Evolutionary conservation across 2,888 invertebrate genomes (phyloP).

Genomic region (Didymodactylos carnosus): DNA sequence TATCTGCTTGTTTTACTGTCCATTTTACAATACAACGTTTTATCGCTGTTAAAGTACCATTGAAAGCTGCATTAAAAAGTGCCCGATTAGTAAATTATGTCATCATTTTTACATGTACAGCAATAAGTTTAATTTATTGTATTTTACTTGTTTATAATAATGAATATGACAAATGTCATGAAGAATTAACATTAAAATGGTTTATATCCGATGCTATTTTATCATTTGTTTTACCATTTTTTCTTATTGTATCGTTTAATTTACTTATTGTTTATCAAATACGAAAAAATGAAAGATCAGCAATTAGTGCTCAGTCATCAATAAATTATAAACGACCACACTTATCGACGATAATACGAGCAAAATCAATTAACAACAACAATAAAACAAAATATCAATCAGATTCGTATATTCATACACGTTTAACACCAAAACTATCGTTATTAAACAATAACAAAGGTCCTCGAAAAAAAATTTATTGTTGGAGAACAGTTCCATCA

Average conservation of each 20-base stretch:
- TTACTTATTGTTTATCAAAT: not conserved
- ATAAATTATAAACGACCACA: not conserved
- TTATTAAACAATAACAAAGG: no score
- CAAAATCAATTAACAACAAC: no score
- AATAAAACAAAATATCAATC: no score
- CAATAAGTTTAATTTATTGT: not conserved
- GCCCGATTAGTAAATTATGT: not conserved
- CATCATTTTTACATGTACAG: not conserved
- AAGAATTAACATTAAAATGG: not conserved
- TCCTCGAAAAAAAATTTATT: no score
- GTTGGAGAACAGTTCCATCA: no score
- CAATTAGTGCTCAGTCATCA: no score
- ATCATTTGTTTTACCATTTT: not conserved
- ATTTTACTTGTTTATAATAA: not conserved
- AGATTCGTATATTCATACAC: no score
- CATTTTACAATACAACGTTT: conserved; percentile 13
- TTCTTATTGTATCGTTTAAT: not conserved
- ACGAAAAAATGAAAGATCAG: not conserved
- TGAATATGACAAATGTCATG: not conserved
- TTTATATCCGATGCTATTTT: not conserved
- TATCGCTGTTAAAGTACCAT: conserved; percentile 4
- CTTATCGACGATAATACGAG: no score
- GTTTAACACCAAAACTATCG: no score
- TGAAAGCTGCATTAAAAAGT: not conserved
- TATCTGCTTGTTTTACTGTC: conserved; percentile 9